Percentiles rank a stretch among this genome's conserved stretches.
Conservation (phyloP, 2,113 vertebrate species). For the Cygnus buccinator region DNA sequence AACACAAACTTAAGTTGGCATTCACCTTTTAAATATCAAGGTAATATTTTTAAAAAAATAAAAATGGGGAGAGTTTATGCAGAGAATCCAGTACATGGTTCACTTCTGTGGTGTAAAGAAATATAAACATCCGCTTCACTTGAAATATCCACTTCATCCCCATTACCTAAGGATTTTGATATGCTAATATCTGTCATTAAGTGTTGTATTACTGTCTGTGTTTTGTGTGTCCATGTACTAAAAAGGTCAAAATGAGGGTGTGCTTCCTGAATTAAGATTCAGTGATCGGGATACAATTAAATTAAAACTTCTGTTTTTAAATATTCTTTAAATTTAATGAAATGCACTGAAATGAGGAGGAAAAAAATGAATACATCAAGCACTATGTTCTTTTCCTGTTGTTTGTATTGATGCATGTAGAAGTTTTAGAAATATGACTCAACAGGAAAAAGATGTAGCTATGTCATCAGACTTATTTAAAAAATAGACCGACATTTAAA, state of each 20-base stretch:
- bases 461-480: not conserved
- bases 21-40: not conserved
- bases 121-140: not conserved
- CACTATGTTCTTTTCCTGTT: not conserved
- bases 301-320: not conserved
- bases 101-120: not conserved
- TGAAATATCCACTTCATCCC: not conserved
- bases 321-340: not conserved
- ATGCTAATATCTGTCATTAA: fast-evolving
- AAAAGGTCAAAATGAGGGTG: not conserved
- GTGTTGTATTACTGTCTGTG: not conserved
- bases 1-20: not conserved
- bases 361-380: not conserved
- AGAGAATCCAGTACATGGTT: not conserved
- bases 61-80: not conserved
- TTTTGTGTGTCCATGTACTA: not conserved
- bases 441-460: not conserved
- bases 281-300: not conserved
- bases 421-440: not conserved
- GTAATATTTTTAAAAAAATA: not conserved
- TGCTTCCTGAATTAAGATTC: not conserved
- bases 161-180: not conserved
- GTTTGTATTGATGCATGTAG: not conserved
- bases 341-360: not conserved
- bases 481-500: not conserved